phyloP scores from a whole-genome alignment of 2,113 vertebrate genomes.

The Edolisoma coerulescens region DNA sequence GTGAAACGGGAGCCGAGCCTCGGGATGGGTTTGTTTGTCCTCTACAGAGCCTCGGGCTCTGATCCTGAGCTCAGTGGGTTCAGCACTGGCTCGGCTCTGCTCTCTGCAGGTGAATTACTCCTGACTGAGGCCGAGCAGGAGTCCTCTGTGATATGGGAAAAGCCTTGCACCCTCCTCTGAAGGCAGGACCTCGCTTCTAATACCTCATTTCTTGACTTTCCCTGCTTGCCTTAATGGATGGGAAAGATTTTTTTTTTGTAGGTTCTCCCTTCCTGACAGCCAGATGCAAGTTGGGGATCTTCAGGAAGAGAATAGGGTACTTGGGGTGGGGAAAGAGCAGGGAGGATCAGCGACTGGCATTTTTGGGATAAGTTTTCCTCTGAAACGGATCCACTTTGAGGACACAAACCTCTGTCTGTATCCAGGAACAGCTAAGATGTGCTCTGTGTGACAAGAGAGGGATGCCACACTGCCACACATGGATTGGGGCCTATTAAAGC shows the following conservation, averaged over 20 bases:
- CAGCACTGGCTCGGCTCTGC: neutral
- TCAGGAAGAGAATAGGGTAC: neutral
- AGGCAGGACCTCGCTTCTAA: neutral
- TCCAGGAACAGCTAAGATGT: neutral
- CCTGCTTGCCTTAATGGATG: neutral
- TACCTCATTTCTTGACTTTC: neutral
- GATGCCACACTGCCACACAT: neutral
- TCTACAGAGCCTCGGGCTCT: neutral
- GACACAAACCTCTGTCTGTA: neutral
- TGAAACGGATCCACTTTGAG: neutral
- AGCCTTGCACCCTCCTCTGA: neutral
- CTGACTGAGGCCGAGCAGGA: neutral
- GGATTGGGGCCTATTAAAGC: neutral
- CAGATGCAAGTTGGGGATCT: neutral
- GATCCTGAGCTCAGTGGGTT: neutral
- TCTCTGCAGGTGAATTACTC: neutral
- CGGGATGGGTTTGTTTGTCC: neutral
- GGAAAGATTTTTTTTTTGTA: neutral
- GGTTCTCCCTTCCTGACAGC: neutral
- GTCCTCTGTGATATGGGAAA: neutral
- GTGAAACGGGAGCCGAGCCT: neutral
- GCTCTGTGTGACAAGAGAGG: neutral
- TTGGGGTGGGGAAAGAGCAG: accelerated
- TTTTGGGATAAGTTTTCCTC: neutral
- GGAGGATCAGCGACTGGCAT: accelerated